phyloP scores from a whole-genome alignment of 1,140 invertebrate genomes.

The Bathynomus jamesi region DNA sequence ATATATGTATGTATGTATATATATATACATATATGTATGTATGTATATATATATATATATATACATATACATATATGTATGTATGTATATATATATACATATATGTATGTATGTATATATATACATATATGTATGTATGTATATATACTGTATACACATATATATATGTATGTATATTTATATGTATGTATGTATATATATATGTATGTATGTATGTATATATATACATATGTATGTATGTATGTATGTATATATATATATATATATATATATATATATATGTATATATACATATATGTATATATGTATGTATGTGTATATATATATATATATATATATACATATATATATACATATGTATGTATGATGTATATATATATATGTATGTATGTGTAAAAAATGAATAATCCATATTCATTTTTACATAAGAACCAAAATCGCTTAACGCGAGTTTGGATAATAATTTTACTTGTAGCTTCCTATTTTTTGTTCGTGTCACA shows the following conservation, averaged over 20 bases:
- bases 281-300: conserved; percentile 8
- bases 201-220: conserved; percentile 3
- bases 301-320: conserved; percentile 11
- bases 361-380: background rate
- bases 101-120: background rate
- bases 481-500: too few species aligned
- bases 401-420: too few species aligned
- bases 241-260: background rate
- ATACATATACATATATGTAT: background rate
- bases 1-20: background rate
- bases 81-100: background rate
- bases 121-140: background rate
- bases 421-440: too few species aligned
- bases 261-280: conserved; percentile 4
- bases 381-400: background rate
- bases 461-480: too few species aligned
- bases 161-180: background rate
- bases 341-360: conserved; percentile 3
- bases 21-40: background rate
- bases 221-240: conserved; percentile 5
- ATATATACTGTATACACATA: background rate
- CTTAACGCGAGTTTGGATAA: too few species aligned
- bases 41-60: background rate
- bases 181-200: conserved; percentile 2
- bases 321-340: conserved; percentile 9